A percentile compares a stretch with the other conserved stretches of the same genome.
Conservation (phyloP, 1,140 invertebrate genomes). For the Carcinoscorpius rotundicauda region DNA sequence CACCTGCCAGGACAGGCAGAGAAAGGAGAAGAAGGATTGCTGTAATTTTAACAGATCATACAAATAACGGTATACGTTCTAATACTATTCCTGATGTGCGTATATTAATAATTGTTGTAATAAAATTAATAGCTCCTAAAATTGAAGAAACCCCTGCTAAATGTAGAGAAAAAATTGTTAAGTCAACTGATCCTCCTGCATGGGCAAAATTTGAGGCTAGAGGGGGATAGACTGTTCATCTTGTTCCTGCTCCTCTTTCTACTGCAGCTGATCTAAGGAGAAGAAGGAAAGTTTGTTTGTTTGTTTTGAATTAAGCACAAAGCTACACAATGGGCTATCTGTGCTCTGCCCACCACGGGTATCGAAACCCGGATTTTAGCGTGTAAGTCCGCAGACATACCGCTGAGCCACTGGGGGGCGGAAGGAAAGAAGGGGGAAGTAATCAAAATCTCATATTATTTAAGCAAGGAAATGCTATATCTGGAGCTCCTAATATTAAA, state of each 20-base stretch:
- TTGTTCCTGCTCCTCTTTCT: conserved; percentile 45
- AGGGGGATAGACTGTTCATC: conserved; percentile 55
- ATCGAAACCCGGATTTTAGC: too few relatives aligned
- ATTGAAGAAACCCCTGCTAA: conserved; percentile 53
- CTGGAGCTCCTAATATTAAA: conserved; percentile 51
- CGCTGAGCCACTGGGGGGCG: too few relatives aligned
- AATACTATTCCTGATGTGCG: conserved; percentile 33
- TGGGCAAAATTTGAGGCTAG: conserved; percentile 43
- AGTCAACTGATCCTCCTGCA: conserved; percentile 45
- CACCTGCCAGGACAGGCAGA: conserved; percentile 54
- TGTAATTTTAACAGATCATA: conserved; percentile 55
- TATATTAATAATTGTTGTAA: conserved; percentile 36
- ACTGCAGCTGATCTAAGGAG: conserved; percentile 44
- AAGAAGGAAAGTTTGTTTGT: too few relatives aligned
- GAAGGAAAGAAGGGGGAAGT: conserved; percentile 44
- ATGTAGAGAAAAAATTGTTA: conserved; percentile 53
- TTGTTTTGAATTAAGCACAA: too few relatives aligned
- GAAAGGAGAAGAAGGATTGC: conserved; percentile 49
- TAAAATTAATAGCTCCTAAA: conserved; percentile 51
- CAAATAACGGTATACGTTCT: conserved; percentile 41
- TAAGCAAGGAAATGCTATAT: conserved; percentile 61
- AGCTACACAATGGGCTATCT: too few relatives aligned
- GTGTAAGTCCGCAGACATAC: too few relatives aligned
- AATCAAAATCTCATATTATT: conserved; percentile 69
- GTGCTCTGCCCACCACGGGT: too few relatives aligned